Base-by-base conservation (phyloP, 1,140 invertebrate genomes). In the Nephotettix cincticeps region DNA sequence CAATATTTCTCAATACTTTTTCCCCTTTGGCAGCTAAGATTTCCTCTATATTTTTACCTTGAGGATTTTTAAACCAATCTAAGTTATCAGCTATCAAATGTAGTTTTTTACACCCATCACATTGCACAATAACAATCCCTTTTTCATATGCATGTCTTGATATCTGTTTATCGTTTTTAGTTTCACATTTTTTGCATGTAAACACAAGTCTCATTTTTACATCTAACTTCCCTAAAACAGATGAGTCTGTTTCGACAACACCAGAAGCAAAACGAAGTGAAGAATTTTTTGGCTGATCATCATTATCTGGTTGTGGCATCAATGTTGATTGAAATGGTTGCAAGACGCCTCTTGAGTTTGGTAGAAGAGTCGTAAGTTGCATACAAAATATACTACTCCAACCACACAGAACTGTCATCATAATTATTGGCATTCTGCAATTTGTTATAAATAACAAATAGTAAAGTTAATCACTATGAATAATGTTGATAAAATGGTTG, bases 41-140 rank as follows among this genome's bases (percentile, higher is more conserved):
- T 43, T 70, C 69, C 64, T 70, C 69, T 43, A 70, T 70, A 27
- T 70, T 70, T 29, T 43, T 63, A 64, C 47, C 61, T 6, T 63
- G 17, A 1, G 47, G 25, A 14, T 58, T 58, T 63, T 70, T 28
- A 32, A 70, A 70, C 69, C 69, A 70, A 45, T 28, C 61, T 40
- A 70, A 43, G 58, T 70, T 70, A 17, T 70, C 69, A 29, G 69
- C 69, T 32, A 70, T 70, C 27, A 70, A 63, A 70, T 70, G 69
- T 23, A 58, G 28, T 30, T 70, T 70, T 6, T 63, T 13, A 63
- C 69, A 70, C 0, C 69, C 69, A 25, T 70, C 69, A 61, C 69
- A 70, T 13, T 25, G 29, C 6, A 70, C 58, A 19, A 70, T 25
- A 51, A 70, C 61, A 23, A 70, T 56, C 27, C 69, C 69, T 63